A percentile compares a stretch with the other conserved stretches of the same genome.
Conservation (phyloP, 2,797 vertebrate species). For the Botia almorhae region DNA sequence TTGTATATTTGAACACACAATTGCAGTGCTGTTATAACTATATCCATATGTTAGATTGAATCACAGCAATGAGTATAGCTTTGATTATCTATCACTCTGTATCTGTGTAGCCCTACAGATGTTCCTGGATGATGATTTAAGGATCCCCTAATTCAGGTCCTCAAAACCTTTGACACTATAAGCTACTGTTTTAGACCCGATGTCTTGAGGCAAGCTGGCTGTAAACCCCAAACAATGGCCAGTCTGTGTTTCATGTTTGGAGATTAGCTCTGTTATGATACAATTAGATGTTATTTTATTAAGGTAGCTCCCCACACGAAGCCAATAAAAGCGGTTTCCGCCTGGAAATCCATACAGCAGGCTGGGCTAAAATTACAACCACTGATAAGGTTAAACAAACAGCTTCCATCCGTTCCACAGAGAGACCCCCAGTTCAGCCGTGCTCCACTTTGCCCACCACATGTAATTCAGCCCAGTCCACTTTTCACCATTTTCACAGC, state of each 20-base stretch:
- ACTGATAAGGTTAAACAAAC: slow-evolving; percentile 79
- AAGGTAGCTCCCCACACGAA: slow-evolving; percentile 65
- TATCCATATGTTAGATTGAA: too few species aligned
- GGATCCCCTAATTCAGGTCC: slow-evolving; percentile 14
- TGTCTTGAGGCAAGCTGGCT: slow-evolving; percentile 6
- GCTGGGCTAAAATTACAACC: slow-evolving; percentile 71
- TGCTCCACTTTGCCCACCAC: neutral
- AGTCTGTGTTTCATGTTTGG: slow-evolving; percentile 32
- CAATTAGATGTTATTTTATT: slow-evolving; percentile 57
- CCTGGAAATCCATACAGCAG: slow-evolving; percentile 69
- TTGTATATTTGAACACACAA: too few species aligned
- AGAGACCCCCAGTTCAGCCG: neutral
- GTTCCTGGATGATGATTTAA: slow-evolving; percentile 20
- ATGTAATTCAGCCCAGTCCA: slow-evolving; percentile 49
- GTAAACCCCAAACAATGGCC: slow-evolving; percentile 14
- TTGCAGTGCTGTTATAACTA: too few species aligned
- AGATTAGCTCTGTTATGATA: slow-evolving; percentile 32
- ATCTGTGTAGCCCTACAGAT: slow-evolving; percentile 23
- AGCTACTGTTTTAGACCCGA: slow-evolving; percentile 28
- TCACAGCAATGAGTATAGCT: too few species aligned
- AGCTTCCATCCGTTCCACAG: slow-evolving; percentile 61
- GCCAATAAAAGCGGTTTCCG: slow-evolving; percentile 75
- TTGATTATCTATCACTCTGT: too few species aligned
- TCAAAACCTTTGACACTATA: slow-evolving; percentile 34
- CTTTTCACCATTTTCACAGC: slow-evolving; percentile 61